These are phyloP conservation scores for Erebia ligea DNA, from an alignment of 2,888 invertebrate species.

Conservation along the genomic window DNA sequence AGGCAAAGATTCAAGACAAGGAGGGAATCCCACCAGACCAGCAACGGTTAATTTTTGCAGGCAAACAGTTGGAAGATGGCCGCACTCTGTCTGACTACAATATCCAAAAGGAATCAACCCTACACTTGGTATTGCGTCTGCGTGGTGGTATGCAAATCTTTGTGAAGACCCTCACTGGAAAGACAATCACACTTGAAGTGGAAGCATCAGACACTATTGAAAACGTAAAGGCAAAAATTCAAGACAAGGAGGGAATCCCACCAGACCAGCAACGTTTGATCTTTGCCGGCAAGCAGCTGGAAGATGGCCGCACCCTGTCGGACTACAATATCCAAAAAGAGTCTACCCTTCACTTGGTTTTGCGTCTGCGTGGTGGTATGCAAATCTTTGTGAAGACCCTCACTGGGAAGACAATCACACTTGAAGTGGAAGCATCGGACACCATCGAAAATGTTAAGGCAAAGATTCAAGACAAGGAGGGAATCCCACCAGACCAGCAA, in stretches of 20 bases:
- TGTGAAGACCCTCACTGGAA: slow-evolving; percentile 60
- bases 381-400: slow-evolving; percentile 64
- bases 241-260: slow-evolving; percentile 50
- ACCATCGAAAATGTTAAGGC: slow-evolving; percentile 72
- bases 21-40: slow-evolving; percentile 82
- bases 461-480: slow-evolving; percentile 69
- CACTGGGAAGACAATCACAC: slow-evolving; percentile 62
- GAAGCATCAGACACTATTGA: slow-evolving; percentile 61
- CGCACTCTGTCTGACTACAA: slow-evolving; percentile 57
- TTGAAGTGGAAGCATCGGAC: slow-evolving; percentile 66
- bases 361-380: slow-evolving; percentile 51
- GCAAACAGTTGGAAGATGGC: slow-evolving; percentile 61
- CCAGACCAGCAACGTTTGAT: slow-evolving; percentile 54
- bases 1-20: slow-evolving; percentile 71
- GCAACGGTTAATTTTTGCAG: slow-evolving; percentile 56
- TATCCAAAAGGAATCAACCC: slow-evolving; percentile 59
- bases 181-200: slow-evolving; percentile 55
- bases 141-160: slow-evolving; percentile 71
- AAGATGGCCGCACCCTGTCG: slow-evolving; percentile 42
- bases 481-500: slow-evolving; percentile 69
- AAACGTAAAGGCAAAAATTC: slow-evolving; percentile 53
- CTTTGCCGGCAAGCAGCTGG: slow-evolving; percentile 53
- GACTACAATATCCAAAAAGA: slow-evolving; percentile 44
- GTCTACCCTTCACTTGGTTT: slow-evolving; percentile 36
- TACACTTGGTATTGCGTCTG: slow-evolving; percentile 53